These are phyloP conservation scores for Apteryx owenii DNA, from an alignment of 2,113 vertebrate genomes.

Conservation along the genomic window DNA sequence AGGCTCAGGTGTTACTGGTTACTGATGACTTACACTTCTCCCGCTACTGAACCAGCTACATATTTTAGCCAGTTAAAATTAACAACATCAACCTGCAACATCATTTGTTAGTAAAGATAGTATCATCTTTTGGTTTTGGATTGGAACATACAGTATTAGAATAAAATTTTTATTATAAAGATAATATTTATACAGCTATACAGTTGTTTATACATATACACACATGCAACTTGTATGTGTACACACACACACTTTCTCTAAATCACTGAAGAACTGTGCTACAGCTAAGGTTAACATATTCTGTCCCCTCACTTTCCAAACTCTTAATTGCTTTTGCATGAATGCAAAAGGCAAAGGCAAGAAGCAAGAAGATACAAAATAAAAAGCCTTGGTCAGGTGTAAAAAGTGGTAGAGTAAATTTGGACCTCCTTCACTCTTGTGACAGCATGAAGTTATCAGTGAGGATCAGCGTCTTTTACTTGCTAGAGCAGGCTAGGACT, in stretches of 20 bases:
- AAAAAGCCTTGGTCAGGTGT: not conserved
- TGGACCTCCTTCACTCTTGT: not conserved
- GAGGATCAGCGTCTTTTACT: not conserved
- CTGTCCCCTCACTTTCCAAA: not conserved
- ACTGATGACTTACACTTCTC: not conserved
- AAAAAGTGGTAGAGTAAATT: not conserved
- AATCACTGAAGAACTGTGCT: not conserved
- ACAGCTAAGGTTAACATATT: not conserved
- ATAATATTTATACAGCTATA: not conserved
- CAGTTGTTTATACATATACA: not conserved
- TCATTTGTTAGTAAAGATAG: not conserved
- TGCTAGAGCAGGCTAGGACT: not conserved
- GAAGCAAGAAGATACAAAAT: not conserved
- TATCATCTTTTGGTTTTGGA: not conserved
- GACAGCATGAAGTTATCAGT: not conserved
- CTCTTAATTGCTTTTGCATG: constrained; percentile 16
- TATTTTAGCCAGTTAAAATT: not conserved
- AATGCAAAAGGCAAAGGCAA: not conserved
- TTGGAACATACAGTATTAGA: not conserved
- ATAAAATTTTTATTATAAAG: not conserved
- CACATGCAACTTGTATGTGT: not conserved
- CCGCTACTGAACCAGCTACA: not conserved
- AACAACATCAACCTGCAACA: not conserved
- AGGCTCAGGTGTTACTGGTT: not conserved
- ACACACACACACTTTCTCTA: not conserved